These are phyloP conservation scores for Trogon surrucura DNA, from an alignment of 2,113 vertebrate species.

Conservation along the genomic window DNA sequence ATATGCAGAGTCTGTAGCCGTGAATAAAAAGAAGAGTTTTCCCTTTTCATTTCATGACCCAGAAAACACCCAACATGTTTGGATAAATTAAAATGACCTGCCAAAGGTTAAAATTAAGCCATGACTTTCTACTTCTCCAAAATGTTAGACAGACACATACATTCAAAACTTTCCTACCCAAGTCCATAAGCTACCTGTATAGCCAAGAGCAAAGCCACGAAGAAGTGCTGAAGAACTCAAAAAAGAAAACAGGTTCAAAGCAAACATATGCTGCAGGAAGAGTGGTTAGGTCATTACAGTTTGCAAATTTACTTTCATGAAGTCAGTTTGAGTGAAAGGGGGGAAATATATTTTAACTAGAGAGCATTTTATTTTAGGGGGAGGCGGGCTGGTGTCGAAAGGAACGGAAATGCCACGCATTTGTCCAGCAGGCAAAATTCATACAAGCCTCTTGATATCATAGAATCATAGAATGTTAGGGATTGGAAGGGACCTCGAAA, in stretches of 20 bases:
- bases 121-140: neutral
- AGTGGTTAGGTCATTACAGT: neutral
- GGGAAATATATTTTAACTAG: neutral
- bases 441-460: neutral
- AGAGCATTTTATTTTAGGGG: constrained; percentile 8
- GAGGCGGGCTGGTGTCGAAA: neutral
- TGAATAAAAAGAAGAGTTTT: neutral
- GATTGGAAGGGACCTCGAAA: no score
- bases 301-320: neutral
- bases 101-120: constrained; percentile 22
- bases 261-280: neutral
- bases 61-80: neutral
- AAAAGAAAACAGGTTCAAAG: neutral
- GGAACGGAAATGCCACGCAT: neutral
- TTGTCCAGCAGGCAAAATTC: constrained; percentile 24
- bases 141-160: neutral
- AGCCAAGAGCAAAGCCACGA: neutral
- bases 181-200: neutral
- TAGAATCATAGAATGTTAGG: no score
- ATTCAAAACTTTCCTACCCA: neutral
- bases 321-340: neutral
- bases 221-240: neutral
- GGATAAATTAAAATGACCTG: neutral
- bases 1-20: neutral
- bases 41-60: neutral